Percentiles rank a stretch among this genome's conserved stretches.
Conservation (phyloP, 2,888 invertebrate genomes). For the Melitaea athalia region DNA sequence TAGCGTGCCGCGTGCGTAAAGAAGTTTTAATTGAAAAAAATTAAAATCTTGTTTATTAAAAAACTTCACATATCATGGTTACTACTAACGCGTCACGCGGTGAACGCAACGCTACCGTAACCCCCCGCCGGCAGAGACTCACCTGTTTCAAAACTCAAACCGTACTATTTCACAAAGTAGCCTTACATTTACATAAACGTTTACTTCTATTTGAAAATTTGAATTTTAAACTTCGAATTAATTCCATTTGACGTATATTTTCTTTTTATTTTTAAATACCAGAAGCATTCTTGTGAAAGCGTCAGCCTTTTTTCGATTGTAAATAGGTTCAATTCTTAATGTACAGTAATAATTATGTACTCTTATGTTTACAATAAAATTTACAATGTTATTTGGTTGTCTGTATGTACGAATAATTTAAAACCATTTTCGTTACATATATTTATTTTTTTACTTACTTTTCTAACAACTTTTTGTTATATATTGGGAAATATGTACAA, state of each 20-base stretch:
- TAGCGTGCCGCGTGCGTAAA: too few relatives aligned
- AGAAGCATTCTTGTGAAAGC: conserved; percentile 24
- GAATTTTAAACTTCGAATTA: conserved; percentile 42
- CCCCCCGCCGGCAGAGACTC: conserved; percentile 69
- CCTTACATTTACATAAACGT: conserved; percentile 50
- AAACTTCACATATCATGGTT: conserved; percentile 6
- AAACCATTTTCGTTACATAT: too few relatives aligned
- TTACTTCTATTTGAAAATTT: conserved; percentile 49
- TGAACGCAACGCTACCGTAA: conserved; percentile 72
- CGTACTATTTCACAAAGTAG: conserved; percentile 44
- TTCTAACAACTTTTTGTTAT: too few relatives aligned
- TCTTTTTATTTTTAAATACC: conserved; percentile 45
- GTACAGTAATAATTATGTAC: too few relatives aligned
- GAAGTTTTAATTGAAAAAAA: too few relatives aligned
- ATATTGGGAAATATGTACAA: too few relatives aligned
- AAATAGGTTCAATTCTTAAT: background rate
- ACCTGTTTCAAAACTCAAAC: conserved; percentile 55
- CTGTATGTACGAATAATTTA: too few relatives aligned
- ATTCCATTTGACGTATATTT: conserved; percentile 30
- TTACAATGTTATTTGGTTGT: too few relatives aligned
- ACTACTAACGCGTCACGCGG: conserved; percentile 65
- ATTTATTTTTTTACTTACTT: too few relatives aligned
- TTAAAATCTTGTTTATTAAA: too few relatives aligned
- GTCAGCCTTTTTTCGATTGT: background rate
- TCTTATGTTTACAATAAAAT: too few relatives aligned